Evolutionary conservation across 1,140 invertebrate genomes (phyloP).

Genomic region (Drosophila punjabiensis): DNA sequence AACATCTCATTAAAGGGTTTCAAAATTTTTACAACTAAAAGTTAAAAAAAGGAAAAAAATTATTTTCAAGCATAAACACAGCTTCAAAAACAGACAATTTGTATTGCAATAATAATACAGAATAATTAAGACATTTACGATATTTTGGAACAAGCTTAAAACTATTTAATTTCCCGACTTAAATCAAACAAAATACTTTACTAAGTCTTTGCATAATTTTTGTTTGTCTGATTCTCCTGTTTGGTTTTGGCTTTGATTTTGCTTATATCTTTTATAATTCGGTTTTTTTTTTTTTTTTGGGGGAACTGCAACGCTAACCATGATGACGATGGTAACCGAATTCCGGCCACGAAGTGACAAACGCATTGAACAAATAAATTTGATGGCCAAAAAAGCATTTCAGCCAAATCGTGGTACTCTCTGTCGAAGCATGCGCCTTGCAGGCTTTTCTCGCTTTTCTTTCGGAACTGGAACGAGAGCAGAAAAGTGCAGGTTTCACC

Average conservation of each 20-base stretch:
- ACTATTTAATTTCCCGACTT: background rate
- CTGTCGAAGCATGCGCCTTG: conserved; percentile 30
- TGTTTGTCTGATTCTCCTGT: conserved; percentile 30
- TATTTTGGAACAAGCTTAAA: background rate
- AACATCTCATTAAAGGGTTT: no score
- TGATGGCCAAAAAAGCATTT: conserved; percentile 51
- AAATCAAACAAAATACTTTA: background rate
- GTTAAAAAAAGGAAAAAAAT: no score
- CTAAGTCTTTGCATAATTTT: conserved; percentile 35
- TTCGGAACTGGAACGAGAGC: conserved; percentile 25
- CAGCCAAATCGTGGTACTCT: conserved; percentile 29
- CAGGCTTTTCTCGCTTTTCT: background rate
- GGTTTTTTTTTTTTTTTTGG: background rate
- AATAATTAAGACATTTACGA: background rate
- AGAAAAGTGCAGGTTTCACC: conserved; percentile 26
- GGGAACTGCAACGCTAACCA: conserved; percentile 33
- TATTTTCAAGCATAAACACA: background rate
- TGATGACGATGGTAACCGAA: conserved; percentile 47
- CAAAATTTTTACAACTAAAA: no score
- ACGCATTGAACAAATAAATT: conserved; percentile 62
- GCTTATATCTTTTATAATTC: conserved; percentile 17
- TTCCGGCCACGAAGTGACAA: conserved; percentile 57
- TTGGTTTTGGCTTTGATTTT: conserved; percentile 41
- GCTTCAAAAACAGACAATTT: background rate
- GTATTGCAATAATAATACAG: background rate